Percentiles rank a stretch among this genome's conserved stretches.
phyloP scores from a whole-genome alignment of 1,140 invertebrate species.

The Euwallacea similis region DNA sequence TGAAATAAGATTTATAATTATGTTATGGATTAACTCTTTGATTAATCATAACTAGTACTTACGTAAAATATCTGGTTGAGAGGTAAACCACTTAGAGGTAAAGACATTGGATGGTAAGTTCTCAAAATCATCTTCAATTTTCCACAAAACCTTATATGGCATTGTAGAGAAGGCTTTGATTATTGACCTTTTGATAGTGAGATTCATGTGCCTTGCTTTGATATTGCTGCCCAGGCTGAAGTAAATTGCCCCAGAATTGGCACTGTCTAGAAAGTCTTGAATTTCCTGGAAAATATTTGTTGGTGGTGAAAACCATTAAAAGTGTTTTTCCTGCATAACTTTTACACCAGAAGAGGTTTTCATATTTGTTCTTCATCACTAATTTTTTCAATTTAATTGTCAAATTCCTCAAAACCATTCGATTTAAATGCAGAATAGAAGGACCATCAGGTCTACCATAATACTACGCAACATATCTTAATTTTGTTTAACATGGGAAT shows the following conservation, averaged over 20 bases:
- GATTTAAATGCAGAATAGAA: too few species aligned
- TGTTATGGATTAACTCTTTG: neutral
- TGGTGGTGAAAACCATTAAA: too few species aligned
- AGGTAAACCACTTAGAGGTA: conserved; percentile 61
- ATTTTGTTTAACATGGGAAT: too few species aligned
- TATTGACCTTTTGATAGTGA: conserved; percentile 55
- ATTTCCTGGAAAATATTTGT: conserved; percentile 53
- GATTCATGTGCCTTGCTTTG: conserved; percentile 58
- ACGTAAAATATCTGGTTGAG: conserved; percentile 55
- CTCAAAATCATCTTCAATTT: conserved; percentile 58
- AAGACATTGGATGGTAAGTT: conserved; percentile 58
- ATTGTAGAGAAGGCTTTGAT: conserved; percentile 57
- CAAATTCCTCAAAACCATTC: too few species aligned
- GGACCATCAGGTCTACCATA: too few species aligned
- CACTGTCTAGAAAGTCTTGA: conserved; percentile 54
- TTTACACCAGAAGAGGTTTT: too few species aligned
- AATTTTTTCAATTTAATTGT: conserved; percentile 49
- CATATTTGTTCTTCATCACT: too few species aligned
- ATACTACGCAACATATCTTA: too few species aligned
- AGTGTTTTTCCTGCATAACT: too few species aligned
- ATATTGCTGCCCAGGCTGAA: conserved; percentile 63
- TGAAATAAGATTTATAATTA: conserved; percentile 22
- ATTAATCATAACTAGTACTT: conserved; percentile 23
- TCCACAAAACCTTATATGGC: conserved; percentile 61
- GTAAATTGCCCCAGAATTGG: conserved; percentile 60